Evolutionary conservation across 2,113 vertebrate genomes (phyloP), one percentile per base, ranked within the genome.

Genomic region (Casuarius casuarius): DNA sequence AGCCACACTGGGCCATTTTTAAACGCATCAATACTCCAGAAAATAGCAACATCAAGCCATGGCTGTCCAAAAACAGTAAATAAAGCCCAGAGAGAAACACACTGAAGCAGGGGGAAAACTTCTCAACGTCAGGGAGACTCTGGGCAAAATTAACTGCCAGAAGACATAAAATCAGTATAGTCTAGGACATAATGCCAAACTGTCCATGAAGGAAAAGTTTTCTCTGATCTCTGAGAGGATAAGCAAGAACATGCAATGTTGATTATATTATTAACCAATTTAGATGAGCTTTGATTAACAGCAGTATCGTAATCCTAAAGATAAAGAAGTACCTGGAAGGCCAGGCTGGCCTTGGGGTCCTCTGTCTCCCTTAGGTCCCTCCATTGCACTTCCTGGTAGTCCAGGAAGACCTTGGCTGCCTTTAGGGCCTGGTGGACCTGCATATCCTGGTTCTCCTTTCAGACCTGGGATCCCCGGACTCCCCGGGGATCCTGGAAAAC

Each of bases 361-460:
- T n/a, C 97, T 98, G 19, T 99, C 98, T 97, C 99, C 99, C 97
- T 99, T 99, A 48, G 99, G 98, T 3, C 99, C 99, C 44, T 98
- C 98, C 77, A 98, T 95, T 18, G 99, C 96, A 38, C 82, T 74
- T 76, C 99, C 99, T 0, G 98, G 98, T 3, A 96, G 33, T 20
- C 99, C 99, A 25, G 97, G 98, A 51, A 98, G 93, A 74, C 99
- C 99, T 8, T 98, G 97, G 84, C 88, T 98, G n/a, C 99, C 99
- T 48, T 98, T 98, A 5, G 87, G 87, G 15, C 99, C 99, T 0
- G 97, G 96, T 21, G 82, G 80, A 44, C 99, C 99, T 44, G 82
- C 18, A 82, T 97, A 95, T 52, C 99, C 99, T 96, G 98, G 98
- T 16, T 99, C 99, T 22, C 99, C 99, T 98, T 99, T 99, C 84